A percentile compares a stretch with the other conserved stretches of the same genome.
Conservation (phyloP, 2,888 invertebrate genomes). For the Dichetophora obliterata region DNA sequence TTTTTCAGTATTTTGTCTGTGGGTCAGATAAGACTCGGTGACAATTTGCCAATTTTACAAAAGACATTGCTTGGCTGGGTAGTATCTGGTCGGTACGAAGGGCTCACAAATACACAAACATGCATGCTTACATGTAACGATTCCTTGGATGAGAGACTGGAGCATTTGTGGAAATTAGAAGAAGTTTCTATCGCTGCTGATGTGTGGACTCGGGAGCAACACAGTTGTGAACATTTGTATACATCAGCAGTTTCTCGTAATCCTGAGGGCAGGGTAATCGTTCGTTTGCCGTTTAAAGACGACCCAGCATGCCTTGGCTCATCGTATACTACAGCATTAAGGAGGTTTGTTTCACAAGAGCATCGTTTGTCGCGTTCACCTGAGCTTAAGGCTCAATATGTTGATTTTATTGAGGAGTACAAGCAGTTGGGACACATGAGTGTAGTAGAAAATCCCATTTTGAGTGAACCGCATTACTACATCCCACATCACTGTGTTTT, state of each 20-base stretch:
- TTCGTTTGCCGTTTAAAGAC: slow-evolving; percentile 19
- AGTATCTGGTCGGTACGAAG: slow-evolving; percentile 42
- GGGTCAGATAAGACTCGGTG: slow-evolving; percentile 46
- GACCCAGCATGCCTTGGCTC: slow-evolving; percentile 40
- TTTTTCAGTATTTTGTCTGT: slow-evolving; percentile 44
- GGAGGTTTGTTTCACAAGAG: slow-evolving; percentile 42
- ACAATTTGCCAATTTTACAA: slow-evolving; percentile 44
- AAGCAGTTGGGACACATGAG: slow-evolving; percentile 68
- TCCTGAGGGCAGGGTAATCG: not conserved
- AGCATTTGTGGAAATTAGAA: slow-evolving; percentile 15
- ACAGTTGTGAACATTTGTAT: not conserved
- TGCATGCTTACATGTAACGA: slow-evolving; percentile 27
- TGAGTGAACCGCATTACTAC: slow-evolving; percentile 24
- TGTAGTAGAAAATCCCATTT: slow-evolving; percentile 9
- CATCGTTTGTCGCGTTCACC: slow-evolving; percentile 33
- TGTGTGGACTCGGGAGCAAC: slow-evolving; percentile 19
- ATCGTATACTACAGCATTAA: slow-evolving; percentile 41
- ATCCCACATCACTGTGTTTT: slow-evolving; percentile 47
- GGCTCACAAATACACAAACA: not conserved
- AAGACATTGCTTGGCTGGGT: slow-evolving; percentile 50
- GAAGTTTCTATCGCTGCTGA: not conserved
- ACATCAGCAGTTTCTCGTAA: not conserved
- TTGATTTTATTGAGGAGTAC: slow-evolving; percentile 45
- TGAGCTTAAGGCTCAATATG: slow-evolving; percentile 42
- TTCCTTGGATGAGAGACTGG: not conserved